Percentiles rank a stretch among this genome's conserved stretches.
These are phyloP conservation scores for Anguilla rostrata DNA, from an alignment of 2,113 vertebrate genomes.

Conservation along the genomic window DNA sequence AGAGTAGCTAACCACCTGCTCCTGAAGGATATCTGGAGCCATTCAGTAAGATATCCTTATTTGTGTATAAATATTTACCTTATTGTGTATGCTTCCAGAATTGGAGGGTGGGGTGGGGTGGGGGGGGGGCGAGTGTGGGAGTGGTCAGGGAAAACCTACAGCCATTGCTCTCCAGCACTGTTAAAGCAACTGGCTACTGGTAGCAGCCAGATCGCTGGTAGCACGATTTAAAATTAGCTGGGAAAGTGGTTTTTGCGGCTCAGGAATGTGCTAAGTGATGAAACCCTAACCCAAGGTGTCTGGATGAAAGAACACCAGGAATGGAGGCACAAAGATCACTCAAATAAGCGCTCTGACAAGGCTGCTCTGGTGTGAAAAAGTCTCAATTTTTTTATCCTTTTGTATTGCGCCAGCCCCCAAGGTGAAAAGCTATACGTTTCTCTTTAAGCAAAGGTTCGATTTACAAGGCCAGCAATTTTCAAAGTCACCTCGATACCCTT, in stretches of 20 bases:
- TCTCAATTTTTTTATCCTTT: not conserved
- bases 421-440: conserved; percentile 14
- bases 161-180: not conserved
- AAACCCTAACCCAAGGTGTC: not conserved
- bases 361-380: conserved; percentile 3
- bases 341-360: not conserved
- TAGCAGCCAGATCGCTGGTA: not conserved
- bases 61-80: not conserved
- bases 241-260: conserved; percentile 15
- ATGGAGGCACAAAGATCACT: conserved; percentile 1
- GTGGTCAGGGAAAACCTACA: not conserved
- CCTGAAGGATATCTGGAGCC: not conserved
- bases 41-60: not conserved
- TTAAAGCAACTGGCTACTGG: not conserved
- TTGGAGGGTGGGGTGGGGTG: too few relatives aligned
- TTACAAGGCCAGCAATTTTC: conserved; percentile 7
- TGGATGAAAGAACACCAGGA: not conserved
- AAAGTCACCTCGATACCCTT: not conserved
- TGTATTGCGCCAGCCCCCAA: not conserved
- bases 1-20: not conserved
- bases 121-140: too few relatives aligned
- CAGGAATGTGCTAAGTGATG: conserved; percentile 19
- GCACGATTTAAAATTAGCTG: conserved; percentile 2
- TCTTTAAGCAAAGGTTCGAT: not conserved
- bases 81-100: not conserved